Percentiles rank a stretch among this genome's conserved stretches.
These are phyloP conservation scores for Chaetorhynchus papuensis DNA, from an alignment of 2,113 vertebrate species.

Conservation along the genomic window DNA sequence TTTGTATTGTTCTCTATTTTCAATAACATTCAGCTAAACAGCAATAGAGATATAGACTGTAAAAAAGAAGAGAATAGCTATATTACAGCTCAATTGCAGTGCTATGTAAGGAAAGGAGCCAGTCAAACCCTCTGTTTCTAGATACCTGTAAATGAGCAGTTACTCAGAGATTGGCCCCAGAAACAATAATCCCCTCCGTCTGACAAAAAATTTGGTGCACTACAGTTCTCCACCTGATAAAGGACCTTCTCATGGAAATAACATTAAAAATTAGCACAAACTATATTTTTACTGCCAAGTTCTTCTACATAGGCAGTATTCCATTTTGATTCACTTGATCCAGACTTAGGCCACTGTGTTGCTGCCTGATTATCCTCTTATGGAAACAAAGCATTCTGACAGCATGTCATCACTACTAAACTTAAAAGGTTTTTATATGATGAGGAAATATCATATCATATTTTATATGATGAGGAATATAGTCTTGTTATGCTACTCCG, in stretches of 20 bases:
- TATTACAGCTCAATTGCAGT: background rate
- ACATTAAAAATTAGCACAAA: background rate
- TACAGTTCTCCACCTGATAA: background rate
- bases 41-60: background rate
- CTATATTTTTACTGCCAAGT: background rate
- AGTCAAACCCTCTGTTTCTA: background rate
- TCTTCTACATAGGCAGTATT: background rate
- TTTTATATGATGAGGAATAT: background rate
- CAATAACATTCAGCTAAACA: background rate
- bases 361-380: background rate
- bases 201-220: background rate
- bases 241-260: background rate
- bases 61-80: background rate
- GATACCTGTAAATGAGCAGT: background rate
- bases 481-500: background rate
- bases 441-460: background rate
- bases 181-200: background rate
- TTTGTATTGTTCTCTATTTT: background rate
- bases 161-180: background rate
- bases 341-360: background rate
- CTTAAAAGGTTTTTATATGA: background rate
- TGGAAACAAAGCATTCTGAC: background rate
- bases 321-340: background rate
- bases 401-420: background rate
- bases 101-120: background rate